Evolutionary conservation across 2,888 invertebrate genomes (phyloP), one percentile per base, ranked within the genome.

Genomic region (Parapristionchus giblindavisi): DNA sequence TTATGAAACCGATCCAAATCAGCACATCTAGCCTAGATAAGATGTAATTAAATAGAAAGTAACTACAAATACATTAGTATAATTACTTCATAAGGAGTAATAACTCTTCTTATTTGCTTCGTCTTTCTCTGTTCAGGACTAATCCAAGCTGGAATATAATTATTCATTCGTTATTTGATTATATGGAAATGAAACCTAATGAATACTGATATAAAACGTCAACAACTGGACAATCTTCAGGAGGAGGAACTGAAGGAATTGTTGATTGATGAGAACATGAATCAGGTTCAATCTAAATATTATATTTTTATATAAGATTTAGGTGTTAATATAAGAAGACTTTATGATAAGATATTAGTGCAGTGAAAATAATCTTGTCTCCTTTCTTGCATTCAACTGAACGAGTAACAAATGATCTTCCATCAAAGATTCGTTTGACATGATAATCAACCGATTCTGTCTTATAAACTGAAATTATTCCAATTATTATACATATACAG

Each of bases 361-460:
- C 56, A 2, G 29, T 32, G 29, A 56, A 56, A 14, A 8, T 56
- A 32, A 56, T 17, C 3, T 8, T 4, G 2, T 32, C 56, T 56
- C 32, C 56, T 27, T 56, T 27, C 29, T 56, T 27, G 56, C 56
- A 56, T 27, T 56, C 27, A 4, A 56, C 56, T 4, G 17, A 56
- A 29, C 56, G 56, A 56, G 17, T 56, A 32, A 17, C 56, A 27
- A 56, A 56, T 4, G 56, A 56, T 2, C 56, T 27, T 8, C 56
- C 56, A 32, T 56, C 56, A 17, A 56, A 56, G 29, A 56, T 4
- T 56, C 56, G 56, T 32, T 11, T 27, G 56, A 56, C 56, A 17
- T 56, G 56, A 17, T 56, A 56, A 5, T 3, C 3, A 3, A 56
- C 56, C 8, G 56, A 17, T 8, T 29, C 14, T 11, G 3, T 27